Evolutionary conservation across 2,888 invertebrate genomes (phyloP), one percentile per base, ranked within the genome.

Genomic region (Trichopria drosophilae): DNA sequence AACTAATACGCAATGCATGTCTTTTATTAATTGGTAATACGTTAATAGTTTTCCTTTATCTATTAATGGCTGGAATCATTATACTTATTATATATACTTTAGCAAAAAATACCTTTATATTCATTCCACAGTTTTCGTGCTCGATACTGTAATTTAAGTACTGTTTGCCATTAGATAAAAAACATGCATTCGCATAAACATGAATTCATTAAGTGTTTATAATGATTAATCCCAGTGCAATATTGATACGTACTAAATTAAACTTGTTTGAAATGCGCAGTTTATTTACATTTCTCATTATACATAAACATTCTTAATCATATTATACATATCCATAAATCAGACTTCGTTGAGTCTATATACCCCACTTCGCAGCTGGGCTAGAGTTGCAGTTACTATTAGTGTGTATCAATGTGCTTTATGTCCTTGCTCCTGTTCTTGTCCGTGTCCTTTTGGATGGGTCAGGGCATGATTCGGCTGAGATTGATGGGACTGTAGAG

Each of bases 381-480:
- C 67, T 73, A 70, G 66, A 68, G 53, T 66, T 69, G 58, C 59
- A 62, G 59, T 69, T 67, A 66, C 65, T n/a, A n/a, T 74, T 71
- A 73, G 75, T 73, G 69, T 75, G 73, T 74, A 73, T 75, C 72
- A 74, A 74, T 75, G 75, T 75, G 75, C 74, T 74, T 74, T 73
- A 73, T 75, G 73, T 73, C 73, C 74, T 75, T 66, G 70, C 69
- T 74, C 75, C 74, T 72, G 73, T 73, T 71, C 71, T 73, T 72
- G 73, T 74, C 72, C 72, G 64, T 73, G 67, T 72, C 71, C 72
- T 71, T 68, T 75, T 73, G 75, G 73, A 74, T 73, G 73, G 73
- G 68, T 74, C 73, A 75, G 73, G 72, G 72, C 74, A 73, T 73
- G 74, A 72, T 73, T 69, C 73, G 68, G 70, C 74, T 73, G 72